Base-by-base conservation (phyloP, 2,888 invertebrate genomes). In the Eilema sororculum region DNA sequence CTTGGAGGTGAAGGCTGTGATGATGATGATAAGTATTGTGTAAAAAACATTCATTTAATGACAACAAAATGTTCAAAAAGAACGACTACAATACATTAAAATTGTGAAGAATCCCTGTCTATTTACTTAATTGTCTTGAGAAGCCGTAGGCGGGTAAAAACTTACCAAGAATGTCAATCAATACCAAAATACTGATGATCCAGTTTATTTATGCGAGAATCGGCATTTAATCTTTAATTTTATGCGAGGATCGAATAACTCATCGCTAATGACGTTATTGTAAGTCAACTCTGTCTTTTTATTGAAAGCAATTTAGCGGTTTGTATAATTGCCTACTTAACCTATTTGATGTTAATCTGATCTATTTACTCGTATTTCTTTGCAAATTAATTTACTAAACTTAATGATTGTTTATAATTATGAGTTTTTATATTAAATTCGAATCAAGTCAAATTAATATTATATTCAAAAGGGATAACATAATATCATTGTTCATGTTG, bases 191-290 rank as follows among this genome's bases (percentile, higher is more conserved):
- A 78, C 73, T 76, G 74, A 72, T 76, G 74, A 74, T 78, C 69
- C 74, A 73, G 77, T 81, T 82, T 86, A 86, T 89, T 85, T 84
- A 87, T 85, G 79, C 83, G 83, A 85, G 83, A 87, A 84, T 85
- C 83, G 78, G 78, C 66, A 68, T 78, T 78, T 74, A 79, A 81
- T 83, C 78, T 73, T 80, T 87, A 86, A 90, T 87, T 87, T 87
- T 83, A 87, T 88, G 87, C 88, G 85, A 82, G 83, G 81, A 76
- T 82, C 81, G 83, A 86, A 90, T 90, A 86, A 77, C 83, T 84
- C 46, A 46, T 68, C 71, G 75, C 83, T 89, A 90, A 93, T 92
- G 90, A 84, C 92, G 92, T 90, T 87, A 92, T 93, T 89, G 86
- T 87, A 83, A 81, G 84, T 78, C 76, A 75, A 66, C 68, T 69